Percentiles rank a stretch among this genome's conserved stretches.
Evolutionary conservation across 2,113 vertebrate species (phyloP).

Genomic region (Panthera tigris): DNA sequence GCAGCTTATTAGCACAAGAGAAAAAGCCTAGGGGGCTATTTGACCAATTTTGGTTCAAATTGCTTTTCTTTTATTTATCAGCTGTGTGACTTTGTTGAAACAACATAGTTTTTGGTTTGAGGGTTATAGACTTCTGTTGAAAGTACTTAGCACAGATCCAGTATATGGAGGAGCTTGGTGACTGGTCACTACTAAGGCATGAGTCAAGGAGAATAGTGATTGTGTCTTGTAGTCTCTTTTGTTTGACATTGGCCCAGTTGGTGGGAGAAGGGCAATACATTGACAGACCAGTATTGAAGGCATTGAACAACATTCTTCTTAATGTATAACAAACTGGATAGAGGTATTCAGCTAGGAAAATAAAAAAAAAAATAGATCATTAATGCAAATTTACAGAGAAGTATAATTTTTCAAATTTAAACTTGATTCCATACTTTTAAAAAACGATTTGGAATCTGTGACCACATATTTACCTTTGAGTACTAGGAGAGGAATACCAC

Average conservation of each 20-base stretch:
- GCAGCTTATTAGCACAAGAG: not conserved
- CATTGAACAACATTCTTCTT: not conserved
- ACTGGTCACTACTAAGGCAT: not conserved
- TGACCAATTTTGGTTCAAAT: not conserved
- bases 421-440: not conserved
- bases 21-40: not conserved
- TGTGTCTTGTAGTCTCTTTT: not conserved
- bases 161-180: accelerated
- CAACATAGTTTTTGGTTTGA: not conserved
- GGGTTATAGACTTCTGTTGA: not conserved
- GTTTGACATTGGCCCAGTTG: not conserved
- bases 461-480: not conserved
- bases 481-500: not conserved
- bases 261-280: not conserved
- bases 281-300: not conserved
- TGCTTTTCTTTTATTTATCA: not conserved
- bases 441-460: not conserved
- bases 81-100: not conserved
- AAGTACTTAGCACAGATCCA: not conserved
- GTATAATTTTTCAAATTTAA: not conserved
- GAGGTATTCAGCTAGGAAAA: not conserved
- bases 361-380: not conserved
- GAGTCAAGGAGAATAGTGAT: not conserved
- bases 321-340: not conserved
- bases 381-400: not conserved